Base-by-base conservation (phyloP, 2,888 invertebrate genomes). In the Malthinus seriepunctatus region DNA sequence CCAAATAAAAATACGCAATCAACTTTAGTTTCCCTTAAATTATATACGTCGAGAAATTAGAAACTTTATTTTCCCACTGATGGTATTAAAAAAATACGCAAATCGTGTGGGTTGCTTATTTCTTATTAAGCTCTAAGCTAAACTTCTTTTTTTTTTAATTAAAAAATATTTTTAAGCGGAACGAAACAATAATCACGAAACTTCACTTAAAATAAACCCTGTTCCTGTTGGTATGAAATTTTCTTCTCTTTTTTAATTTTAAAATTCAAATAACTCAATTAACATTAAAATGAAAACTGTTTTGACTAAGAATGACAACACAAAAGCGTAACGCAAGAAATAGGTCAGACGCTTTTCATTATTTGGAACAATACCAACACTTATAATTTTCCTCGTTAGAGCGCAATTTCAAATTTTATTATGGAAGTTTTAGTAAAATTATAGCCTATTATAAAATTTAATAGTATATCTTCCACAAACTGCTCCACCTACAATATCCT, bases 281-380 rank as follows among this genome's bases (percentile, higher is more conserved):
- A 52, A 52, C 52, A 52, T 52, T 14, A 35, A 46, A 52, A 52
- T 52, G 45, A 52, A 52, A 52, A 52, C 45, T 52, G 31, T 23
- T 52, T 33, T 12, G 34, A 35, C 37, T 10, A 10, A 34, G 45
- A 10, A 46, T 37, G 35, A 52, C 32, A 14, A 32, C 31, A 44
- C 42, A 31, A 32, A 51, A 51, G 10, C 32, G 32, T 33, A 32
- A 32, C 32, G 32, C 1, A 44, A 42, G 42, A 46, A 52, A 46
- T 52, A 31, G 52, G 38, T 35, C 45, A 46, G 37, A 23, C 35
- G 42, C 44, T 14, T 34, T 15, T 14, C 34, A 33, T 35, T 52
- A 52, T 52, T 52, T 45, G 51, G 51, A 52, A 33, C 39, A 11
- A 42, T 46, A 14, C 15, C 32, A 31, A 33, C 11, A 7, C 15